phyloP scores from a whole-genome alignment of 2,888 invertebrate genomes.

The Hirtodrosophila alboralis region DNA sequence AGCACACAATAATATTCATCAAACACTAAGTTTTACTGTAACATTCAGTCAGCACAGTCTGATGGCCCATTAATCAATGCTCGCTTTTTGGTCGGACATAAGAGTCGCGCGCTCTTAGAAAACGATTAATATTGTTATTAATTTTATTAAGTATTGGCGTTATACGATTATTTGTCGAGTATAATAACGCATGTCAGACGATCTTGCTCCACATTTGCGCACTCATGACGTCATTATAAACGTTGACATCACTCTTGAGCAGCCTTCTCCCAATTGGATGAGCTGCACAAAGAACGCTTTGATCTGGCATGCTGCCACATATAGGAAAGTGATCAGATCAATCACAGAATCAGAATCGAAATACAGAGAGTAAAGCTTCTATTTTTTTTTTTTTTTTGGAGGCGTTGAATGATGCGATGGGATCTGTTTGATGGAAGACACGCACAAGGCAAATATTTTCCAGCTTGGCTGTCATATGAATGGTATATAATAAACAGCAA shows the following conservation, averaged over 20 bases:
- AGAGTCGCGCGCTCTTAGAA: slow-evolving; percentile 37
- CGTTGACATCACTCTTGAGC: slow-evolving; percentile 59
- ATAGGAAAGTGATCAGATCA: slow-evolving; percentile 35
- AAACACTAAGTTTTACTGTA: slow-evolving; percentile 30
- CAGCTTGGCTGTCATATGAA: slow-evolving; percentile 48
- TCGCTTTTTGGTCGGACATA: slow-evolving; percentile 9
- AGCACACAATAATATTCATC: slow-evolving; percentile 1
- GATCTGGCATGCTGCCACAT: slow-evolving; percentile 70
- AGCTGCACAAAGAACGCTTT: slow-evolving; percentile 63
- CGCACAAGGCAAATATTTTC: slow-evolving; percentile 45
- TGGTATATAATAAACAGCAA: slow-evolving; percentile 61
- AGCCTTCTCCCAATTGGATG: slow-evolving; percentile 12
- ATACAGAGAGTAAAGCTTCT: too few relatives aligned
- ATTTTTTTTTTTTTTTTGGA: too few relatives aligned
- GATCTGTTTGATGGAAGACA: slow-evolving; percentile 55
- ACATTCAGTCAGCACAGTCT: slow-evolving; percentile 16
- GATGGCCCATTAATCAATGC: slow-evolving; percentile 46
- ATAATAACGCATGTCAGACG: slow-evolving; percentile 24
- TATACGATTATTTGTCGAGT: slow-evolving; percentile 23
- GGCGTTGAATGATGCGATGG: slow-evolving; percentile 14
- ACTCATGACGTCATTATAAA: slow-evolving; percentile 59
- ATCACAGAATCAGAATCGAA: slow-evolving; percentile 36
- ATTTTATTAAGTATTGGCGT: slow-evolving; percentile 30
- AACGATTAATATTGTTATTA: slow-evolving; percentile 57
- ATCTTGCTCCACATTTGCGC: slow-evolving; percentile 51